Conservation (phyloP, 2,113 vertebrate species). For the Bos taurus region DNA sequence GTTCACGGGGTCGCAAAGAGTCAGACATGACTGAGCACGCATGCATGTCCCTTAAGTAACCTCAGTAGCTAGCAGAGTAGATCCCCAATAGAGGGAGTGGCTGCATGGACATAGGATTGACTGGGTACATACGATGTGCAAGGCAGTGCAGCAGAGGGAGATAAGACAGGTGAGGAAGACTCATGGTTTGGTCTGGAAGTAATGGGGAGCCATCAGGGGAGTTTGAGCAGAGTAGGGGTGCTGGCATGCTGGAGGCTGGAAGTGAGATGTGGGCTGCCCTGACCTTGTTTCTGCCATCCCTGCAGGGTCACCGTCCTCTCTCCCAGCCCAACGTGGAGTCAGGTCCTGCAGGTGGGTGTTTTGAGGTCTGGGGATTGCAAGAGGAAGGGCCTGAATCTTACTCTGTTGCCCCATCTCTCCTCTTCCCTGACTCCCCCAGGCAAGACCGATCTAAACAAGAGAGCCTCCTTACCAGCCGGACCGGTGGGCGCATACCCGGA, state of each 20-base stretch:
- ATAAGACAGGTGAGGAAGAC: background rate
- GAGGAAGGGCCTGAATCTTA: background rate
- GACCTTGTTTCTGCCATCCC: background rate
- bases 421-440: background rate
- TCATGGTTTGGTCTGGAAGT: background rate
- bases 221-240: background rate
- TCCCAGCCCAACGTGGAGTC: conserved; percentile 43
- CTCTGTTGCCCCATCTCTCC: background rate
- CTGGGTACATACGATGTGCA: background rate
- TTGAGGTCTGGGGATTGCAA: background rate
- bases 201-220: background rate
- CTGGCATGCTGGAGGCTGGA: background rate
- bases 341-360: conserved; percentile 53
- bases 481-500: background rate
- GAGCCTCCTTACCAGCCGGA: conserved; percentile 54
- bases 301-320: conserved; percentile 52
- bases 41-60: background rate
- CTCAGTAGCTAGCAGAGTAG: background rate
- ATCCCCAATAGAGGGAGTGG: background rate
- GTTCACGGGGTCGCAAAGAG: background rate
- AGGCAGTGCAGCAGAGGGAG: no score
- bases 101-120: background rate
- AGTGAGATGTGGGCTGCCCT: background rate
- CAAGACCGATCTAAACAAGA: conserved; percentile 16
- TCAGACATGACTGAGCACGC: background rate